Percentiles rank a stretch among this genome's conserved stretches.
Conservation (phyloP, 2,888 invertebrate species). For the Pandemis heparana region DNA sequence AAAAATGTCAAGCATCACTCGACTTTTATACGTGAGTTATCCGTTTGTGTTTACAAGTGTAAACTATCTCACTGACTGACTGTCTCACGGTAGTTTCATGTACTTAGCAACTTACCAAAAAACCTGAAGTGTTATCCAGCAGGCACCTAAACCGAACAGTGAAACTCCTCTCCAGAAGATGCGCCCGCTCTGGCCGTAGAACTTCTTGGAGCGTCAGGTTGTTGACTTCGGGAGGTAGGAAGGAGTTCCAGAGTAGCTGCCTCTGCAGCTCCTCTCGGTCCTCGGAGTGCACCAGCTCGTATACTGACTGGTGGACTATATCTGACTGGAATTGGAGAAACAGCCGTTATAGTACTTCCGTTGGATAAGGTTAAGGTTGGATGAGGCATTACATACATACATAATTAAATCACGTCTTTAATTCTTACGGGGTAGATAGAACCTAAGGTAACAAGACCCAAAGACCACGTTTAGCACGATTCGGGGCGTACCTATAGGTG, state of each 20-base stretch:
- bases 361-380: background rate
- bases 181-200: slow-evolving; percentile 94
- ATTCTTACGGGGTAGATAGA: no score
- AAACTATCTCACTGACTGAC: no score
- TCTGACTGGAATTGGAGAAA: slow-evolving; percentile 92
- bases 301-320: slow-evolving; percentile 99
- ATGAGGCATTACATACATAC: no score
- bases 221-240: slow-evolving; percentile 92
- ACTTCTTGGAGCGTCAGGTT: slow-evolving; percentile 93
- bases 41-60: no score
- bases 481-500: no score
- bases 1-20: no score
- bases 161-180: slow-evolving; percentile 97
- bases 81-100: no score
- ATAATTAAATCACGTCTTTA: no score
- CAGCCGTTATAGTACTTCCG: background rate
- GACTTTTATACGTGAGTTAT: no score
- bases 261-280: slow-evolving; percentile 98
- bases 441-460: no score
- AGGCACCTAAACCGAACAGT: slow-evolving; percentile 99
- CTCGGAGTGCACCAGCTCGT: slow-evolving; percentile 99
- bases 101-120: slow-evolving; percentile 90
- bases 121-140: slow-evolving; percentile 99
- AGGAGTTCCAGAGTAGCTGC: slow-evolving; percentile 97
- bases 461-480: no score